Base-by-base conservation (phyloP, 2,888 invertebrate species). In the Oscheius sp. region DNA sequence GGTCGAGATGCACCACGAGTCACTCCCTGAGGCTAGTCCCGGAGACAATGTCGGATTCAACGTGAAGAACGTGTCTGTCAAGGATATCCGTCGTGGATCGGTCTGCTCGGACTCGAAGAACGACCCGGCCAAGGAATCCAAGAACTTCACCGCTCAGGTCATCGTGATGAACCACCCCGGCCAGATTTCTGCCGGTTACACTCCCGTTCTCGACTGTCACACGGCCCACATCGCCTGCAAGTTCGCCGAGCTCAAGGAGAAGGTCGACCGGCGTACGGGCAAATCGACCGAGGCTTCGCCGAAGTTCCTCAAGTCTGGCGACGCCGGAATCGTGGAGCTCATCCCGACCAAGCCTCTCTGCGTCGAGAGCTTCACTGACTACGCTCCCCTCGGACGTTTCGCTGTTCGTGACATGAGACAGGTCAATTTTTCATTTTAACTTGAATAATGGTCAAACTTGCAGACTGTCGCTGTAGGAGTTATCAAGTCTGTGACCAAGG, bases 1-100 rank as follows among this genome's bases (percentile, higher is more conserved):
- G 78, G 98, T 99, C 86, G 99, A 99, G 92, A 99, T 99, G 99
- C 99, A 99, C 92, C 99, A 99, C 93, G 98, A 98, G 92, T 94
- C 97, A 88, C 93, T 99, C 87, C 92, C 92, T 58, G 88, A 88
- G 81, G 88, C 88, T 76, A 81, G 95, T 58, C 98, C 99, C 89
- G 85, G 85, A 80, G 99, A 99, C 93, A 99, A 99, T 89, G 99
- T 99, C 90, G 99, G 99, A 91, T 99, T 99, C 94, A 55, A 99
- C 93, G 96, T 99, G 62, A 99, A 99, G 94, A 98, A 97, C 94
- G 95, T 99, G 42, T 96, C 98, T 35, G 97, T 99, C 79, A 99
- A 99, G 92, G 99, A 99, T 91, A 93, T 99, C 92, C 94, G 96
- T 92, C 95, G 99, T 93, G 99, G 99, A 85, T 97, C 94, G 89